Conservation (phyloP, 2,797 vertebrate species). For the Xyrichtys novacula region DNA sequence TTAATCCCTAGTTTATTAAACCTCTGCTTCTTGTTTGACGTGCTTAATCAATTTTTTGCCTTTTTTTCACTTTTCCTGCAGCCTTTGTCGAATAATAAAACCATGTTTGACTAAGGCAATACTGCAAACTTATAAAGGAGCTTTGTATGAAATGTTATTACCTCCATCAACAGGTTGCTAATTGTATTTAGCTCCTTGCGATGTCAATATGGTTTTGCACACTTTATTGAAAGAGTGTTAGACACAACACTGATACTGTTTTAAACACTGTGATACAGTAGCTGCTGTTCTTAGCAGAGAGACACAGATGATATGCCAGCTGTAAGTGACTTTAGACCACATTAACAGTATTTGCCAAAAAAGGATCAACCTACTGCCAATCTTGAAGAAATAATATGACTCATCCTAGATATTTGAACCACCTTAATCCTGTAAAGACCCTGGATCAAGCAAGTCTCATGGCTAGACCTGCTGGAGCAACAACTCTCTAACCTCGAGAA, state of each 20-base stretch:
- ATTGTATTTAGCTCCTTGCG: no score
- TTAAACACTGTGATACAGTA: background rate
- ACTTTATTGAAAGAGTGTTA: background rate
- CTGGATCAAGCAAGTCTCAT: conserved; percentile 55
- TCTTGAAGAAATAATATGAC: conserved; percentile 34
- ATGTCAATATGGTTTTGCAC: no score
- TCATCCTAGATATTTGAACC: conserved; percentile 51
- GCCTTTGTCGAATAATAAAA: no score
- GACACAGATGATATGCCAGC: background rate
- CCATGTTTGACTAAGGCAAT: no score
- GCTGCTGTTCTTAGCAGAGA: background rate
- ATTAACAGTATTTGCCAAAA: background rate
- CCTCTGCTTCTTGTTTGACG: no score
- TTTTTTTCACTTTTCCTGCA: no score
- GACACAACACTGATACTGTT: background rate
- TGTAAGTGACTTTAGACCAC: background rate
- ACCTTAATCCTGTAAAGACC: conserved; percentile 55
- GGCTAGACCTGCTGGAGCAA: conserved; percentile 40
- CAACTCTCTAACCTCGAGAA: conserved; percentile 36
- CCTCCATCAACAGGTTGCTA: no score
- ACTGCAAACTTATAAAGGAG: no score
- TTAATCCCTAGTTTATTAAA: no score
- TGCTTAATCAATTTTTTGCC: no score
- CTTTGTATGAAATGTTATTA: no score
- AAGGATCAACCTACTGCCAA: background rate